phyloP scores from a whole-genome alignment of 2,888 invertebrate species.

The Euproctis similis region DNA sequence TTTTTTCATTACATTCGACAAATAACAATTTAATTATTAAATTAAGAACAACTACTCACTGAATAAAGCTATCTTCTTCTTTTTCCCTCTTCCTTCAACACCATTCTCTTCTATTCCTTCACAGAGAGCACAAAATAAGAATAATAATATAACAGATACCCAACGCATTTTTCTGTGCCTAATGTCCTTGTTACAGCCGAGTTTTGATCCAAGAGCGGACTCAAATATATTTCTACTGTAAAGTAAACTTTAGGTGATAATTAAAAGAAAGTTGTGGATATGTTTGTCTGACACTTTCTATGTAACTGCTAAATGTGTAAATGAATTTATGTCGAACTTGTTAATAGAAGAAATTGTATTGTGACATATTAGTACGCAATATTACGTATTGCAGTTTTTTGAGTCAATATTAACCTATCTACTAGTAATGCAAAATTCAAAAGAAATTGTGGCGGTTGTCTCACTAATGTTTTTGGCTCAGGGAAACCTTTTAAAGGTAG shows the following conservation, averaged over 20 bases:
- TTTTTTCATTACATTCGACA: no score
- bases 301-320: constrained; percentile 25
- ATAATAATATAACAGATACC: constrained; percentile 21
- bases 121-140: constrained; percentile 25
- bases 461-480: no score
- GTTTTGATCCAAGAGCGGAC: constrained; percentile 8
- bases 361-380: constrained; percentile 7
- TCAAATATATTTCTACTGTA: constrained; percentile 10
- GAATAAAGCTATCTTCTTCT: constrained; percentile 56
- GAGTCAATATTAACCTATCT: no score
- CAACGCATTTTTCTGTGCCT: constrained; percentile 25
- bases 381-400: no score
- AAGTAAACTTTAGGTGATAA: constrained; percentile 26
- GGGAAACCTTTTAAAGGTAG: no score
- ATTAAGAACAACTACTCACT: constrained; percentile 45
- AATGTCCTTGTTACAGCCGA: constrained; percentile 8
- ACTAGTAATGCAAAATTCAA: no score
- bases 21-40: no score
- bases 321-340: constrained; percentile 38
- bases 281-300: constrained; percentile 21
- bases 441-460: no score
- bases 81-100: constrained; percentile 53
- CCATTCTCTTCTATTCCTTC: constrained; percentile 26
- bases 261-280: constrained; percentile 28
- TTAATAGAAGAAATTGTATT: constrained; percentile 27